Evolutionary conservation across 92 coral and sea anemone genomes (phyloP), one percentile per base, ranked within the genome.

Genomic region (Porites evermanni): DNA sequence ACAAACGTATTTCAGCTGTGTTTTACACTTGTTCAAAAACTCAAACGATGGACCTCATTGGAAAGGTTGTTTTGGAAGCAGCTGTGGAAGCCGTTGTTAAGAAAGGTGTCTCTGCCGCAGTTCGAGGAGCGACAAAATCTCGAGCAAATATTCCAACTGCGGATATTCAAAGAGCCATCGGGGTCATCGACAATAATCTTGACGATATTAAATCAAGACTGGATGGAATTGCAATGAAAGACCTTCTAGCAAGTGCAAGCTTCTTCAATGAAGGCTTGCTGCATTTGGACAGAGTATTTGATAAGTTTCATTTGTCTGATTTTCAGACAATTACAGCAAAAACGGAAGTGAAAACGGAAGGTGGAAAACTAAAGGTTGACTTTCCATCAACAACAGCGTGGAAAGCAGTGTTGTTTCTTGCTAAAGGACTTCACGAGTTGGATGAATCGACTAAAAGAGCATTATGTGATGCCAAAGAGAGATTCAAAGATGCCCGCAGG

Each of bases 401-500:
- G 84, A 44, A 2, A 23, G 80, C 60, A 13, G 75, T 53, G 6
- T 6, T 79, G 12, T 53, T 32, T 26, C 74, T 79, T 26, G 64
- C 84, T 12, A 53, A 63, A 44, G 73, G 16, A 1, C 67, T 86
- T 12, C 61, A 63, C 17, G 80, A 51, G 5, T 63, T 79, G 47
- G 53, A 64, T 20, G 80, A 86, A 7, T 51, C 85, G 2, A 66
- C 86, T 3, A 17, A 2, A 16, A 65, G 71, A 17, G 61, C 80
- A 4, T 70, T 86, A 16, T 8, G 70, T 16, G 79, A 86, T 32
- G 90, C 90, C 60, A 86, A 79, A 52, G 79, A 86, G 18, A 86
- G 86, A 50, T 86, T 86, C 38, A 64, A 64, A 47, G 79, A 70
- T 20, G 86, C 90, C 13, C 86, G 86, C 1, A 61, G 63, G 16